Evolutionary conservation across 2,797 vertebrate genomes (phyloP).

Genomic region (Melanotaenia trifasciata): DNA sequence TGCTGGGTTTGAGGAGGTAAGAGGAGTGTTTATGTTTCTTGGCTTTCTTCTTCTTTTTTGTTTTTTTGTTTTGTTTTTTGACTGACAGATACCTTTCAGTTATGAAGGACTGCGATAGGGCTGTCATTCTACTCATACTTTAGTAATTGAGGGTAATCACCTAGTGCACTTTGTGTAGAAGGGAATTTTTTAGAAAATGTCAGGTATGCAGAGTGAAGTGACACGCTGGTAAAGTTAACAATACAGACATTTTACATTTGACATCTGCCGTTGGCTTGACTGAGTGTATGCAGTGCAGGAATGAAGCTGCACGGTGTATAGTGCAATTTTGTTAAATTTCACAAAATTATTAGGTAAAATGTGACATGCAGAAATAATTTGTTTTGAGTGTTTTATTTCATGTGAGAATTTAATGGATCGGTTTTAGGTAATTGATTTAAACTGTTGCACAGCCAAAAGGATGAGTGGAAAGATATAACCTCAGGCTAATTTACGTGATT

Average conservation of each 20-base stretch:
- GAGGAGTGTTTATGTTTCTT: constrained; percentile 24
- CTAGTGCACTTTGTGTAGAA: constrained; percentile 29
- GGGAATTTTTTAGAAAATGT: constrained; percentile 70
- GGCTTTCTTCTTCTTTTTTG: not conserved
- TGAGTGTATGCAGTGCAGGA: not conserved
- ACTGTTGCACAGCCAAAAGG: not conserved
- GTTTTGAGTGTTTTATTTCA: not conserved
- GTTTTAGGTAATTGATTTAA: not conserved
- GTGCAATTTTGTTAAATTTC: not conserved
- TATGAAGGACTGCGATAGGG: constrained; percentile 15
- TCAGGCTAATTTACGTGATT: not conserved
- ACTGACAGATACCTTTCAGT: constrained; percentile 11
- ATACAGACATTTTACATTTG: constrained; percentile 27
- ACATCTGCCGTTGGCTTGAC: constrained; percentile 36
- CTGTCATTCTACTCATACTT: constrained; percentile 49
- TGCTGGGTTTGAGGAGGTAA: constrained; percentile 93
- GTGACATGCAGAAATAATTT: not conserved
- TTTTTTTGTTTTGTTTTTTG: not conserved
- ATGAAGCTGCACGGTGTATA: not conserved
- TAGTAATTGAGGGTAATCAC: constrained; percentile 30
- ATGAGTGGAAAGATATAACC: not conserved
- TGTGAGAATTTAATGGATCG: not conserved
- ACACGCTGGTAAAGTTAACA: constrained; percentile 56
- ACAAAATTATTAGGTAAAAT: not conserved
- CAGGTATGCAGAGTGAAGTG: constrained; percentile 72